Evolutionary conservation across 2,113 vertebrate genomes (phyloP).

Genomic region (Gallinago undulata): DNA sequence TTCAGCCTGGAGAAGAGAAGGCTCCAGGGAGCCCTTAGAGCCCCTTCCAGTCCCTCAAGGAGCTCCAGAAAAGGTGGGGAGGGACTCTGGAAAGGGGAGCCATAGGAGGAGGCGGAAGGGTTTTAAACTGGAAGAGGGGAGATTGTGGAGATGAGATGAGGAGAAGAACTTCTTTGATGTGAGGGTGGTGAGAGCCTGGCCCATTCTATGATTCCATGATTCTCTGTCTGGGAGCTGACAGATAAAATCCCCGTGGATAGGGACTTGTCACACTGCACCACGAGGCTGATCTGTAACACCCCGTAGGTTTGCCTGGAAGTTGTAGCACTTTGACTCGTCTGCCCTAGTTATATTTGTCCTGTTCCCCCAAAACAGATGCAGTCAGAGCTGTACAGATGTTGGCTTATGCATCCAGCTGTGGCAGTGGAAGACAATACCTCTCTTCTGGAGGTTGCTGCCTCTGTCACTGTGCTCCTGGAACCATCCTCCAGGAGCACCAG

Average conservation of each 20-base stretch:
- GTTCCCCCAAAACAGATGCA: neutral
- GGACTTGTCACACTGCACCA: accelerated
- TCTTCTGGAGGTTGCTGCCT: neutral
- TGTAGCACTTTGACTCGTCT: neutral
- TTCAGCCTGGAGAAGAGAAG: neutral
- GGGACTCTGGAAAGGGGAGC: too few species aligned
- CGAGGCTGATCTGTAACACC: neutral
- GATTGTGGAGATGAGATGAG: neutral
- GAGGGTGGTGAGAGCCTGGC: neutral
- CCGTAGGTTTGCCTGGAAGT: neutral
- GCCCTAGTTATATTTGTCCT: neutral
- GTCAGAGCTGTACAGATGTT: neutral
- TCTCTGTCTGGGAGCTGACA: neutral
- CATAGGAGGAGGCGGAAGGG: too few species aligned
- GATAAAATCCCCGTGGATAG: neutral
- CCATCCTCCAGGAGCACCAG: neutral
- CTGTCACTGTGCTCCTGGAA: neutral
- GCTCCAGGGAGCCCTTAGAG: too few species aligned
- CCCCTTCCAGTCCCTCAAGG: neutral
- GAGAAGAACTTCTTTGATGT: neutral
- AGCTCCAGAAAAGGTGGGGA: neutral
- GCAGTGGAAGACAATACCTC: neutral
- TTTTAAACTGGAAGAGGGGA: neutral
- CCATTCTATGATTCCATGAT: neutral
- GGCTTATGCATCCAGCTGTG: neutral